Percentiles rank a stretch among this genome's conserved stretches.
Evolutionary conservation across 1,140 invertebrate species (phyloP).

Genomic region (Onthophagus taurus): DNA sequence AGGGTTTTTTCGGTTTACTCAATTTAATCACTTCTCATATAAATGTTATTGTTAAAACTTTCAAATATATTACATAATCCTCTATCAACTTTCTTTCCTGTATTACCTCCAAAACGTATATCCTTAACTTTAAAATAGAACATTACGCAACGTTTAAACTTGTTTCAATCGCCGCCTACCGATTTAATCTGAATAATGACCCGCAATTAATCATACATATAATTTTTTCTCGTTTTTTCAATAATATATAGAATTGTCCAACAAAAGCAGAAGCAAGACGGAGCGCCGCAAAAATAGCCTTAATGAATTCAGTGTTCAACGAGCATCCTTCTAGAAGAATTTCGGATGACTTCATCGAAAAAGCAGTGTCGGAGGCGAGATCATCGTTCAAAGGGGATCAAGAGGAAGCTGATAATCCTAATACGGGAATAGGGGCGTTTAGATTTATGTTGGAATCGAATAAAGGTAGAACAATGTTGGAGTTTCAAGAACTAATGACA

Average conservation of each 20-base stretch:
- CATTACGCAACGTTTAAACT: no score
- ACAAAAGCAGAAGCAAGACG: conserved; percentile 89
- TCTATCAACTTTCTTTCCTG: no score
- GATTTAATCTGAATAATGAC: no score
- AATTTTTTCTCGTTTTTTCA: no score
- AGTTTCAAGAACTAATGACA: conserved; percentile 95
- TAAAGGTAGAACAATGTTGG: conserved; percentile 87
- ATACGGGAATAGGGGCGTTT: conserved; percentile 84
- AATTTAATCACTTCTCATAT: no score
- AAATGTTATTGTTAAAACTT: no score
- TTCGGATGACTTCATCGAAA: conserved; percentile 89
- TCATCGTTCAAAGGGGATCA: conserved; percentile 53
- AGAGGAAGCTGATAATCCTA: conserved; percentile 68
- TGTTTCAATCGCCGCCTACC: no score
- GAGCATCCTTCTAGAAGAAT: conserved; percentile 90
- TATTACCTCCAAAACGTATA: no score
- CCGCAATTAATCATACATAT: no score
- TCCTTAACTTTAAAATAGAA: no score
- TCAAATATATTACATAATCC: no score
- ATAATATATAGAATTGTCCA: conserved; percentile 82
- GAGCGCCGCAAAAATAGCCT: conserved; percentile 88
- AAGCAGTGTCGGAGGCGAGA: conserved; percentile 80
- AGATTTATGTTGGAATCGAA: conserved; percentile 92
- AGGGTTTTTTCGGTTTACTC: no score
- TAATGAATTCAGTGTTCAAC: conserved; percentile 96